phyloP scores from a whole-genome alignment of 2,797 vertebrate species.

The Sciurus vulgaris region DNA sequence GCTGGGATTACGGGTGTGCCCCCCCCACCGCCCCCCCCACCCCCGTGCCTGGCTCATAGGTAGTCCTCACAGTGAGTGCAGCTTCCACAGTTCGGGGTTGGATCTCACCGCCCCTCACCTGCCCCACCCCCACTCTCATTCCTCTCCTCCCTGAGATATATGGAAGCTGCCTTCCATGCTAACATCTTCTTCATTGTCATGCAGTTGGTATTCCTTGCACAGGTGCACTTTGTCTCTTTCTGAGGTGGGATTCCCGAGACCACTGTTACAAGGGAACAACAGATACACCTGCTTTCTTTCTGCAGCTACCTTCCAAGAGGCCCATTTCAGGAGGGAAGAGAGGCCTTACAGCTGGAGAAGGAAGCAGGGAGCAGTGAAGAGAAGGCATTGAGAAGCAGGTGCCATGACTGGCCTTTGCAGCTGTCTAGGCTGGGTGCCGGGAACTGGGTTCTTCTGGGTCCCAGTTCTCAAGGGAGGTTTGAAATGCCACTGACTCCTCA shows the following conservation, averaged over 20 bases:
- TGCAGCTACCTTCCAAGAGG: constrained; percentile 4
- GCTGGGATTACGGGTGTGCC: too few relatives aligned
- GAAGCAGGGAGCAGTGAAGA: neutral
- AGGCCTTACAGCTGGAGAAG: neutral
- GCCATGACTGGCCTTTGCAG: neutral
- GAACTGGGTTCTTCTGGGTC: neutral
- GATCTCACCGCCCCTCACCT: neutral
- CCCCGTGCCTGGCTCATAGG: neutral
- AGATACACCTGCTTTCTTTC: neutral
- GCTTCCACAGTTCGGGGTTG: neutral
- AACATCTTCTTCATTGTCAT: neutral
- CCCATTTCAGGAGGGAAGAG: too few relatives aligned
- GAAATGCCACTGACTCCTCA: neutral
- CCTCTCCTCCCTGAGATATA: neutral
- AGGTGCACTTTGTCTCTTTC: neutral
- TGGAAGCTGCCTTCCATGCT: neutral
- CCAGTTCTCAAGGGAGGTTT: neutral
- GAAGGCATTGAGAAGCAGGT: neutral
- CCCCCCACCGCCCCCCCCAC: too few relatives aligned
- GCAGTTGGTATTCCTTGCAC: neutral
- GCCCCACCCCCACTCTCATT: neutral
- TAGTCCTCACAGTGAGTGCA: neutral
- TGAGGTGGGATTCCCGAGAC: neutral
- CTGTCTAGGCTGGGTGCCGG: neutral
- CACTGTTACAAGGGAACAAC: neutral